These are phyloP conservation scores for Caenorhabditis afra DNA, from an alignment of 2,888 invertebrate genomes.

Conservation along the genomic window DNA sequence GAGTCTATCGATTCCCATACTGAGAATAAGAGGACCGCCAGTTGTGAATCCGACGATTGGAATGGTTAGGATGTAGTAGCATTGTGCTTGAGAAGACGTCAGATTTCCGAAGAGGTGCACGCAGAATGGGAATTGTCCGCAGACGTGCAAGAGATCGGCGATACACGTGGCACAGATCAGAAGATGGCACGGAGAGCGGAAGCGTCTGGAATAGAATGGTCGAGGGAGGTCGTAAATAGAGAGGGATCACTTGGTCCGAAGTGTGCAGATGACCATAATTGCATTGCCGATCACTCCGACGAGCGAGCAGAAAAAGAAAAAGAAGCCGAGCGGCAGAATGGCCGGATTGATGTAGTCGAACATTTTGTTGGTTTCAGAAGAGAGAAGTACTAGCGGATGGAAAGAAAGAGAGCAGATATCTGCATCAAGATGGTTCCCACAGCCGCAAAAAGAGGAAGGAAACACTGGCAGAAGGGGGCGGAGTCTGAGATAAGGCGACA, in stretches of 20 bases:
- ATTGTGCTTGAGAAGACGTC: conserved; percentile 52
- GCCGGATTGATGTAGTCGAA: conserved; percentile 59
- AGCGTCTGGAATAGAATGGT: conserved; percentile 28
- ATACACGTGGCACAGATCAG: conserved; percentile 61
- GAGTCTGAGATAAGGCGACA: conserved; percentile 10
- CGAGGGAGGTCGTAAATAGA: too few species aligned
- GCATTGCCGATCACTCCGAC: conserved; percentile 61
- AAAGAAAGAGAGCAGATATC: conserved; percentile 8
- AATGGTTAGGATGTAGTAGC: conserved; percentile 57
- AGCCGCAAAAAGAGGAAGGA: background rate
- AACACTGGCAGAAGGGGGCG: conserved; percentile 12
- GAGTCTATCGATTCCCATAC: conserved; percentile 61
- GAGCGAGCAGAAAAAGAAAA: conserved; percentile 57
- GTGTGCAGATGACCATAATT: conserved; percentile 53
- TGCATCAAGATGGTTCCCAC: conserved; percentile 16
- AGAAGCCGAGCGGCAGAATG: conserved; percentile 63
- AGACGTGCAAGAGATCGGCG: conserved; percentile 56
- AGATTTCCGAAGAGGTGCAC: conserved; percentile 56
- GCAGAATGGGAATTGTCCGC: conserved; percentile 62
- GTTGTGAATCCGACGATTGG: conserved; percentile 57
- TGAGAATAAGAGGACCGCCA: conserved; percentile 57
- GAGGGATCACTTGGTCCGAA: conserved; percentile 47
- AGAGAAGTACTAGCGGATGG: background rate
- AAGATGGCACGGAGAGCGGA: conserved; percentile 62
- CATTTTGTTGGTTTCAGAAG: conserved; percentile 21